Conservation (phyloP, 2,888 invertebrate genomes). For the Augochlorella aurata region DNA sequence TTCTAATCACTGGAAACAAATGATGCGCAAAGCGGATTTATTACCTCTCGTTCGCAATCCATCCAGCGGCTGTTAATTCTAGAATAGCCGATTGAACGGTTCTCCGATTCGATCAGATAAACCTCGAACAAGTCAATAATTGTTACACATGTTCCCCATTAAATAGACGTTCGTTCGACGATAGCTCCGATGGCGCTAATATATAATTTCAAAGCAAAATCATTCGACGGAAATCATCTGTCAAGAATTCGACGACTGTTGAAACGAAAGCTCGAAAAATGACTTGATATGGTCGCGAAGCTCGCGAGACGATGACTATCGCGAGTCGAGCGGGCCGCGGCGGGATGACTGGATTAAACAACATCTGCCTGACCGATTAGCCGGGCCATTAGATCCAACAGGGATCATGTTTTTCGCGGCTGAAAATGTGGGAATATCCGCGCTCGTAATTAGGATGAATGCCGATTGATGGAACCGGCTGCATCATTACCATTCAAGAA, state of each 20-base stretch:
- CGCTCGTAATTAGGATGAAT: constrained; percentile 48
- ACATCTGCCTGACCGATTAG: constrained; percentile 2
- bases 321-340: background rate
- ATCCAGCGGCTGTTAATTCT: no score
- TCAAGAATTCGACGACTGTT: no score
- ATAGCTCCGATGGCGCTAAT: no score
- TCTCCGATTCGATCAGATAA: no score
- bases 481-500: constrained; percentile 59
- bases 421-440: constrained; percentile 31
- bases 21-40: background rate
- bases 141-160: no score
- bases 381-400: background rate
- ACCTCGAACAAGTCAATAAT: no score
- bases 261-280: no score
- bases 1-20: background rate
- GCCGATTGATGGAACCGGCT: constrained; percentile 46
- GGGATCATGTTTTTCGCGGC: constrained; percentile 1
- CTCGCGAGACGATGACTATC: background rate
- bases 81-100: no score
- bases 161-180: no score
- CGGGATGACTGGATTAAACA: background rate
- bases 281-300: background rate
- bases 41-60: no score
- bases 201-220: no score
- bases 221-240: no score